A percentile compares a stretch with the other conserved stretches of the same genome.
Conservation (phyloP, 2,113 vertebrate species). For the Lonchura striata region DNA sequence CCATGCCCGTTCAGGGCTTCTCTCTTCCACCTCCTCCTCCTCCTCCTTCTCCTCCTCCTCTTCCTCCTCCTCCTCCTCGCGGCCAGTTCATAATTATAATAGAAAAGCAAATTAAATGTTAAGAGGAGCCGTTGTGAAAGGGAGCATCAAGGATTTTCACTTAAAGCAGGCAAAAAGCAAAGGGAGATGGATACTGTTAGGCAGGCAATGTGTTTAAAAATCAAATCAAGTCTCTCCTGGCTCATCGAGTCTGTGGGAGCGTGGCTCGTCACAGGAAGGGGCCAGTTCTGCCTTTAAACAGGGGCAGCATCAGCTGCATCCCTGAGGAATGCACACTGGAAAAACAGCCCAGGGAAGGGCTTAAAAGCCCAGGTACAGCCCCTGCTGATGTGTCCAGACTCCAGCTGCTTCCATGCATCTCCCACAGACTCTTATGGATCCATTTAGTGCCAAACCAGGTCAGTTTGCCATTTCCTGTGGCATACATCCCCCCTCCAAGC, state of each 20-base stretch:
- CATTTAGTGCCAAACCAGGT: neutral
- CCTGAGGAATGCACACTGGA: neutral
- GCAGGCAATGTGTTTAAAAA: neutral
- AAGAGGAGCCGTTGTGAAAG: neutral
- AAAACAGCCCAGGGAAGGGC: neutral
- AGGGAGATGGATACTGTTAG: neutral
- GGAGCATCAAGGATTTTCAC: neutral
- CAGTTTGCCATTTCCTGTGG: neutral
- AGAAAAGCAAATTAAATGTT: neutral
- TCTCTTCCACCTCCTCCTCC: neutral
- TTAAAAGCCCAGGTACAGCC: neutral
- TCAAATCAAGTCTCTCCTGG: neutral
- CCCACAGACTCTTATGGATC: neutral
- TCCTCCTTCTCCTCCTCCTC: neutral
- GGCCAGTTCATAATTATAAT: neutral
- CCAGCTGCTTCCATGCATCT: neutral
- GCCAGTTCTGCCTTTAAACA: neutral
- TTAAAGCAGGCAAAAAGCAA: neutral
- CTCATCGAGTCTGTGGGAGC: neutral
- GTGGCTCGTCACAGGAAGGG: neutral
- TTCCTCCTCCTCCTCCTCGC: neutral
- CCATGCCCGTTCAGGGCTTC: accelerated
- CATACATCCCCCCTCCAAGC: neutral
- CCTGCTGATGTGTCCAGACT: neutral
- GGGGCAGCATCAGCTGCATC: neutral